Conservation (phyloP, 2,888 invertebrate species). For the Drosophila paranaensis region DNA sequence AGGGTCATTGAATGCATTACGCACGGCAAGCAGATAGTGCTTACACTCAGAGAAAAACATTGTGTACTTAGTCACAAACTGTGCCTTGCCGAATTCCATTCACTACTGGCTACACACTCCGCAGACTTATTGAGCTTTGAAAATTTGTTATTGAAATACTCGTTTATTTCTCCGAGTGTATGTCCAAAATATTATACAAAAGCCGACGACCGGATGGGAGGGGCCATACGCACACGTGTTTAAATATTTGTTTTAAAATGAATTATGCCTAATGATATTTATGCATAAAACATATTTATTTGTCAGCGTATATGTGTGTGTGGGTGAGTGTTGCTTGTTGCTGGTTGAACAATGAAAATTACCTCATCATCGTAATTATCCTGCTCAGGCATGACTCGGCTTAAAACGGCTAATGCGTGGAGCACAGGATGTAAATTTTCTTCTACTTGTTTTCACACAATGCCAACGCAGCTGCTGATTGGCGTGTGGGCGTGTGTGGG, state of each 20-base stretch:
- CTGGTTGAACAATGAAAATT: constrained; percentile 64
- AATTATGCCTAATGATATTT: constrained; percentile 70
- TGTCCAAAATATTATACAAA: constrained; percentile 5
- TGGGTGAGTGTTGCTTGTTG: neutral
- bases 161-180: neutral
- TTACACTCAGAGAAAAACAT: constrained; percentile 9
- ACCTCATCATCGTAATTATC: constrained; percentile 85
- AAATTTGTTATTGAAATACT: neutral
- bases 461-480: constrained; percentile 17
- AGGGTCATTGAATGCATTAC: constrained; percentile 35
- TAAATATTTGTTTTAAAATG: constrained; percentile 62
- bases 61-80: neutral
- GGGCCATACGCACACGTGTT: constrained; percentile 28
- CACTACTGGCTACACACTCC: too few relatives aligned
- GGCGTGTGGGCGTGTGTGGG: neutral
- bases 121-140: too few relatives aligned
- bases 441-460: constrained; percentile 39
- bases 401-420: constrained; percentile 55
- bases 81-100: neutral
- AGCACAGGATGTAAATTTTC: constrained; percentile 51
- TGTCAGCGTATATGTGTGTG: constrained; percentile 9
- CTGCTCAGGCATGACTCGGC: constrained; percentile 84
- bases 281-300: constrained; percentile 52
- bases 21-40: constrained; percentile 14
- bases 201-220: neutral